phyloP scores from a whole-genome alignment of 2,888 invertebrate genomes.

The Spodoptera littoralis region DNA sequence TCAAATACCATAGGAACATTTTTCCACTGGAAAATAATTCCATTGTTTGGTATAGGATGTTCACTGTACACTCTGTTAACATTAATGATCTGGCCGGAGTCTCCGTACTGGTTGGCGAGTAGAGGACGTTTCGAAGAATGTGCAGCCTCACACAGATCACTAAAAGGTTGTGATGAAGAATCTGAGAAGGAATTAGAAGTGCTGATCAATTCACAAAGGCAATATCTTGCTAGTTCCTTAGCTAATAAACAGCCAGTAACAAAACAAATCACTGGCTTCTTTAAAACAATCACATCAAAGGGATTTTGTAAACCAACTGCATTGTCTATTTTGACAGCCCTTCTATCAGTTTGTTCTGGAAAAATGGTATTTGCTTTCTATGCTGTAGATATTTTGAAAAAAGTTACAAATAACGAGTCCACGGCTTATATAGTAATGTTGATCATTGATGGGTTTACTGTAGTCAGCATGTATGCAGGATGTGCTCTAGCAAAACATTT shows the following conservation, averaged over 20 bases:
- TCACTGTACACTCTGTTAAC: constrained; percentile 46
- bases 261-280: constrained; percentile 17
- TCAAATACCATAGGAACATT: constrained; percentile 64
- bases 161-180: constrained; percentile 61
- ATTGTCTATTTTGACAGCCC: constrained; percentile 47
- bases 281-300: constrained; percentile 37
- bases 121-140: constrained; percentile 63
- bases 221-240: constrained; percentile 38
- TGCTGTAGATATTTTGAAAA: constrained; percentile 67
- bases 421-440: constrained; percentile 68
- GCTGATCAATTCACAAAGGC: constrained; percentile 58
- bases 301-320: constrained; percentile 66
- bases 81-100: constrained; percentile 49
- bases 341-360: constrained; percentile 57
- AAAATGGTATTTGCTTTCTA: constrained; percentile 66
- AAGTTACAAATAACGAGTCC: constrained; percentile 60
- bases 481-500: constrained; percentile 52
- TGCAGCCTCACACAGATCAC: constrained; percentile 58
- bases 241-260: constrained; percentile 3
- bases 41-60: constrained; percentile 51
- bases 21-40: constrained; percentile 60
- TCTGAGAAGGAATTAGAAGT: constrained; percentile 62
- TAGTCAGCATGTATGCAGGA: constrained; percentile 63
- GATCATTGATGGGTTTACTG: constrained; percentile 69
- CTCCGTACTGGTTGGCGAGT: constrained; percentile 66